Base-by-base conservation (phyloP, 1,140 invertebrate genomes). In the Zelostemma sp. region DNA sequence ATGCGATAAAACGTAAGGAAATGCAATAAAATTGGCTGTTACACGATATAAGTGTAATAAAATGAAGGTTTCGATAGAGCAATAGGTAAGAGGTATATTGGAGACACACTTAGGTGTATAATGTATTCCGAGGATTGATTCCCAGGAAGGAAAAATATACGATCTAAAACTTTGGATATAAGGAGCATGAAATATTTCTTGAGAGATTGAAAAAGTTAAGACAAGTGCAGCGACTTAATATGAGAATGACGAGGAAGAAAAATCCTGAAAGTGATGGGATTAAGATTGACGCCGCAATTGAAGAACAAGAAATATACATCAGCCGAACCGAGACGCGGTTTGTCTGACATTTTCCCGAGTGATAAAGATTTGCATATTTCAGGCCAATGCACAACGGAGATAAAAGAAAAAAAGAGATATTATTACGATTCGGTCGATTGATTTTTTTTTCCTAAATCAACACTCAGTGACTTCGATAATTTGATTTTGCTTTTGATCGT, bases 401-500 rank as follows among this genome's bases (percentile, higher is more conserved):
- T 45, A n/a, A n/a, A 35, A 63, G 49, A 50, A 18, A 40, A 21
- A 40, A 38, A 4, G 12, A 47, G 41, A 31, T 56, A 15, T 17
- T 14, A 35, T 11, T 8, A 19, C 17, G 16, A n/a, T 46, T 49
- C 48, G 47, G 56, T 62, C 49, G 49, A 41, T 49, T 38, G 38
- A 11, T 48, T 55, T 55, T 35, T 45, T 57, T 15, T 46, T 17
- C 6, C 41, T 41, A 25, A 64, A 64, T 69, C 51, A 53, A 60
- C 54, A 60, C 40, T 45, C 51, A 57, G 43, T 57, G 61, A 48
- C 17, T 63, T 21, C 41, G 56, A 56, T 71, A 66, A 70, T 62
- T 71, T 48, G 63, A 72, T 67, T 62, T 16, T 33, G 41, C 25
- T 56, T 60, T 61, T 60, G 51, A 67, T 67, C 50, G 60, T 48